Percentiles rank a stretch among this genome's conserved stretches.
These are phyloP conservation scores for Alauda arvensis DNA, from an alignment of 2,797 vertebrate genomes.

Conservation along the genomic window DNA sequence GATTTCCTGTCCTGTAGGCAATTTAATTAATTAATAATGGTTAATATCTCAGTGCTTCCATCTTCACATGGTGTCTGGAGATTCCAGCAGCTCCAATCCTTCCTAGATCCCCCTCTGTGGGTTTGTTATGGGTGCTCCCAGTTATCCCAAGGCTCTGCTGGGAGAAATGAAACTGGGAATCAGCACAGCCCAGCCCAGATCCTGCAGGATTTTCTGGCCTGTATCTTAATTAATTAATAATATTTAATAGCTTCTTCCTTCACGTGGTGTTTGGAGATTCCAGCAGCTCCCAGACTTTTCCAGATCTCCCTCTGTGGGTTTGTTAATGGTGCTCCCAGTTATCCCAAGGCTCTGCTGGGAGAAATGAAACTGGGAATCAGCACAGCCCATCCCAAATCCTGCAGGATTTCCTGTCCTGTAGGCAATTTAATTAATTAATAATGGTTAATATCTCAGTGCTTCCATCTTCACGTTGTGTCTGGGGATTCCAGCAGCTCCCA, in stretches of 20 bases:
- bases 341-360: background rate
- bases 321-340: background rate
- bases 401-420: background rate
- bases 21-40: too few species aligned
- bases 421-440: too few species aligned
- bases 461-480: background rate
- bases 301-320: background rate
- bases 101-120: background rate
- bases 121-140: background rate
- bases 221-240: too few species aligned
- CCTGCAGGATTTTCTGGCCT: background rate
- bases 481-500: background rate
- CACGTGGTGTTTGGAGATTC: background rate
- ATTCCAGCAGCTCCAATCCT: background rate
- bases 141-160: background rate
- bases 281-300: background rate
- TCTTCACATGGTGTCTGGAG: background rate
- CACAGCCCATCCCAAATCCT: background rate
- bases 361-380: background rate
- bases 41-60: background rate
- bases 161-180: too few species aligned
- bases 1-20: background rate
- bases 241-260: background rate
- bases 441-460: background rate
- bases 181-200: background rate